phyloP scores from a whole-genome alignment of 2,113 vertebrate species.

The Antigone vipio region DNA sequence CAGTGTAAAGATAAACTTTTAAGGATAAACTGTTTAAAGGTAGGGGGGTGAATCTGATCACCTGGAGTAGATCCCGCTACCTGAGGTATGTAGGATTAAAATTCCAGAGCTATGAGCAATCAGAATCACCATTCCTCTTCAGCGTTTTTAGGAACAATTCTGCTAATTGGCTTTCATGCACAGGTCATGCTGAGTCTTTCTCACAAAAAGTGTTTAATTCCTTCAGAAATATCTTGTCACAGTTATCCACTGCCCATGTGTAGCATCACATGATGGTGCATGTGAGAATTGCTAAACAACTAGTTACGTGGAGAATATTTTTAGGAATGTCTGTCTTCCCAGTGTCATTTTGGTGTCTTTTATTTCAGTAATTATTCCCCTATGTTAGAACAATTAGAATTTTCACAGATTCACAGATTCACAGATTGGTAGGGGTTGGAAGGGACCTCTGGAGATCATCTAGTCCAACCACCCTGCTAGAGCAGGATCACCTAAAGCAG shows the following conservation, averaged over 20 bases:
- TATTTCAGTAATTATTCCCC: not conserved
- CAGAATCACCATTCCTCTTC: not conserved
- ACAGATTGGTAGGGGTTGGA: too few species aligned
- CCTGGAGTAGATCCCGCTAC: not conserved
- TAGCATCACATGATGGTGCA: not conserved
- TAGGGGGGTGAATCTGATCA: not conserved
- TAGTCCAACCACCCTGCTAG: too few species aligned
- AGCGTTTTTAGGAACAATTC: not conserved
- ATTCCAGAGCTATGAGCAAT: not conserved
- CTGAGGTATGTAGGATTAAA: not conserved
- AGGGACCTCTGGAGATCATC: too few species aligned
- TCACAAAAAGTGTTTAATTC: not conserved
- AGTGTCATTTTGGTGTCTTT: not conserved
- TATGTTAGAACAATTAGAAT: not conserved
- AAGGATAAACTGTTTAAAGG: not conserved
- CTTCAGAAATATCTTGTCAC: not conserved
- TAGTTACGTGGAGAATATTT: not conserved
- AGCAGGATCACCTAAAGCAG: too few species aligned
- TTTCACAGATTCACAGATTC: not conserved
- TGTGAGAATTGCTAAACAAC: not conserved
- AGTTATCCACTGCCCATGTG: not conserved
- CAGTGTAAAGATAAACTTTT: not conserved
- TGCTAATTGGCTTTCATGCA: not conserved
- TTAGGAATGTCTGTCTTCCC: not conserved
- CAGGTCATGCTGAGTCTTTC: not conserved